phyloP scores from a whole-genome alignment of 2,888 invertebrate genomes.

The Xestia sexstrigata region DNA sequence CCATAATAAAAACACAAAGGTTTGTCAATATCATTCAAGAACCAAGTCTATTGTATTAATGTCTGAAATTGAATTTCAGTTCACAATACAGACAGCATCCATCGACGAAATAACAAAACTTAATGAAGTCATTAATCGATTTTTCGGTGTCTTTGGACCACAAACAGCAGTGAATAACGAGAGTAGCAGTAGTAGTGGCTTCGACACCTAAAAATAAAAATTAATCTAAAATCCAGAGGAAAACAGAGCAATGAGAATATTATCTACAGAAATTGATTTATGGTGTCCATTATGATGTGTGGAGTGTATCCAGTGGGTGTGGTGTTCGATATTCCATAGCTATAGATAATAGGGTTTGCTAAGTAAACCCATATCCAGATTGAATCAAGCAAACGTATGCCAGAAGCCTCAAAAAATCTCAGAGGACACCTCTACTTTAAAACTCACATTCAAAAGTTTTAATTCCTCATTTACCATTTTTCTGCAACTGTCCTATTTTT shows the following conservation, averaged over 20 bases:
- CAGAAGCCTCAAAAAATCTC: background rate
- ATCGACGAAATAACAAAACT: background rate
- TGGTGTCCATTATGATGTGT: background rate
- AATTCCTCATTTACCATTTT: background rate
- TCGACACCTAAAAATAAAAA: background rate
- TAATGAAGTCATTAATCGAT: background rate
- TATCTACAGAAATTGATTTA: background rate
- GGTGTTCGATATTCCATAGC: background rate
- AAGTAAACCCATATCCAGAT: background rate
- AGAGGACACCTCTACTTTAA: background rate
- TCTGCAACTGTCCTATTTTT: background rate
- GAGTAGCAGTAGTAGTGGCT: background rate
- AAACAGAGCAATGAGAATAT: background rate
- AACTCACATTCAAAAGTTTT: background rate
- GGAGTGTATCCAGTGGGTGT: background rate
- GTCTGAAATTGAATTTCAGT: background rate
- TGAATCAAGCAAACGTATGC: background rate
- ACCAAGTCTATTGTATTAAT: constrained; percentile 30
- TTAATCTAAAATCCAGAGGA: background rate
- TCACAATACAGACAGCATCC: background rate
- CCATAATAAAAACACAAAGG: background rate
- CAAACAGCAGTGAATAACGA: background rate
- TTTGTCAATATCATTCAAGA: background rate
- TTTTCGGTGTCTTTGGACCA: background rate
- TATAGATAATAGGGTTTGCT: background rate